Base-by-base conservation (phyloP, 2,888 invertebrate species). In the Labia minor region DNA sequence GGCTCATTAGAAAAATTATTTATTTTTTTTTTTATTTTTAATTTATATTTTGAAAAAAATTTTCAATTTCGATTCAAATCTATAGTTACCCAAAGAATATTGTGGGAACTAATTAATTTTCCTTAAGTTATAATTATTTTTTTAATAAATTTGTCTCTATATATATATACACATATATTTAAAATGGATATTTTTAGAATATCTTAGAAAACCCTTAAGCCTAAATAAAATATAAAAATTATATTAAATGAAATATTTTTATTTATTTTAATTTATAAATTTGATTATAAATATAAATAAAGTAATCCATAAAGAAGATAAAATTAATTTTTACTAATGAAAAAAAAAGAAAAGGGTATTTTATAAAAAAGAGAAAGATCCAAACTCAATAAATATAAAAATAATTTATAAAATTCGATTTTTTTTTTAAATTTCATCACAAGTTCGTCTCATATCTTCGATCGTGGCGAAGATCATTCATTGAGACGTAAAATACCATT, bases 91-190 rank as follows among this genome's bases (percentile, higher is more conserved):
- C 49, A 49, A 49, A 49, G 2, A 49, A 49, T 49, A 8, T 14
- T 49, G 16, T 8, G 49, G 49, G 49, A 16, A 49, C 26, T 26
- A 14, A 49, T 49, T 49, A 4, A 49, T 49, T 16, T n/a, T 49
- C 49, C 16, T 49, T 49, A 49, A 10, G 49, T 49, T 16, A 49
- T 49, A 49, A 49, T 8, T 49, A 49, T 49, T 49, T 49, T 49
- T 49, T 49, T 49, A 49, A 10, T 49, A 49, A 49, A 49, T n/a
- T n/a, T 49, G 49, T 49, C n/a, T n/a, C n/a, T n/a, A 49, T 49
- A 49, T 49, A 49, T 33, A n/a, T 49, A 49, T 49, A 49, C 3
- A 49, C n/a, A 49, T 49, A 26, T 26, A 26, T 26, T 26, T 26
- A 26, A 26, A 26, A 26, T 49, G 49, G 16, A 49, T 49, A 49